Evolutionary conservation across 92 coral and sea anemone species (phyloP).

Genomic region (Virgularia gustaviana): DNA sequence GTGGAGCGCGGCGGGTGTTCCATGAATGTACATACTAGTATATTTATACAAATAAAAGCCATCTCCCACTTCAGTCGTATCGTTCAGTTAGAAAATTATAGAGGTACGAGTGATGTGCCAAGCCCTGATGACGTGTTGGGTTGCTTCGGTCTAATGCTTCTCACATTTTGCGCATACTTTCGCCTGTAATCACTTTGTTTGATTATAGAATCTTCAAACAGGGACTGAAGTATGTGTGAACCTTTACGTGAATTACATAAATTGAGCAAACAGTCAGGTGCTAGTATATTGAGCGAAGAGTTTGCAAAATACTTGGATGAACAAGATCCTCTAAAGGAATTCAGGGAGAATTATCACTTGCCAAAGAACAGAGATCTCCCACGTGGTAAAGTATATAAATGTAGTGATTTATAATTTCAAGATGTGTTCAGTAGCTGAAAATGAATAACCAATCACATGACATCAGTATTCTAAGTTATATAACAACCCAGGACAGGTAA

Average conservation of each 20-base stretch:
- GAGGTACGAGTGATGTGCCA: not conserved
- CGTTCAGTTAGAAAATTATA: not conserved
- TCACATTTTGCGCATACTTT: no score
- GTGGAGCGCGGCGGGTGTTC: no score
- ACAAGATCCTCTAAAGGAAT: constrained; percentile 56
- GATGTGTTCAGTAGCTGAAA: no score
- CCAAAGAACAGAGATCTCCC: constrained; percentile 75
- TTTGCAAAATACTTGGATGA: constrained; percentile 75
- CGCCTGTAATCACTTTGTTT: not conserved
- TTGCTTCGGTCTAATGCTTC: no score
- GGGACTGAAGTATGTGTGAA: constrained; percentile 24
- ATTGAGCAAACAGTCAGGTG: constrained; percentile 33
- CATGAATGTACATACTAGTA: not conserved
- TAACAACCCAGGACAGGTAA: not conserved
- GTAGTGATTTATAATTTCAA: not conserved
- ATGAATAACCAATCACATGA: no score
- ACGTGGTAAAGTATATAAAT: constrained; percentile 50
- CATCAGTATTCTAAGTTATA: not conserved
- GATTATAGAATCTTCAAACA: no score
- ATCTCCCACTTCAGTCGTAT: no score
- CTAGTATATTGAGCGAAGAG: constrained; percentile 52
- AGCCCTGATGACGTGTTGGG: no score
- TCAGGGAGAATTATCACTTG: constrained; percentile 65
- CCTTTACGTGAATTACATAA: constrained; percentile 55
- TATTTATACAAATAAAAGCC: no score